Evolutionary conservation across 1,140 invertebrate species (phyloP).

Genomic region (Coptotermes formosanus): DNA sequence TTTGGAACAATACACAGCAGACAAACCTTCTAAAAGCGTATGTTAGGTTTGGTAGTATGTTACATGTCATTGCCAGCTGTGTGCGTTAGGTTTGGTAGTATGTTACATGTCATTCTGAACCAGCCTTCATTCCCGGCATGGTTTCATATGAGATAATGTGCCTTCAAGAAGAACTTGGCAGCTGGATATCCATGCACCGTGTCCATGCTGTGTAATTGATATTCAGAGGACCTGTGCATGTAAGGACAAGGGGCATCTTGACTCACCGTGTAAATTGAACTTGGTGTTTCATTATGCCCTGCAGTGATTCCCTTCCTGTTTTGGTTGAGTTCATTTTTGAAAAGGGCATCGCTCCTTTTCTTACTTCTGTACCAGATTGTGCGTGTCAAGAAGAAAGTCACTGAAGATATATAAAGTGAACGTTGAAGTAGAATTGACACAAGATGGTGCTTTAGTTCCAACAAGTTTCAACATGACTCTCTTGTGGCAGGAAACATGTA

Average conservation of each 20-base stretch:
- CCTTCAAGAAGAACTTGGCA: not conserved
- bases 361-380: slow-evolving; percentile 1
- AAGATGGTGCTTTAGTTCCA: slow-evolving; percentile 10
- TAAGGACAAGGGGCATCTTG: not conserved
- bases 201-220: not conserved
- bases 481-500: slow-evolving; percentile 13
- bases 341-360: not conserved
- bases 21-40: not conserved
- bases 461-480: slow-evolving; percentile 17
- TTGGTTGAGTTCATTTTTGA: not conserved
- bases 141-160: slow-evolving; percentile 3
- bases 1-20: not conserved
- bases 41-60: not conserved
- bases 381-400: not conserved
- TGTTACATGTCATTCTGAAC: slow-evolving; percentile 9
- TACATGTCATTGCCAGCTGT: not conserved
- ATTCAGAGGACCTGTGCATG: not conserved
- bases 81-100: not conserved
- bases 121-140: not conserved
- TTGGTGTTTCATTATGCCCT: slow-evolving; percentile 1
- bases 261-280: not conserved
- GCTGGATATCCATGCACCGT: not conserved
- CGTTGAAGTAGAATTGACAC: not conserved
- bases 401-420: not conserved
- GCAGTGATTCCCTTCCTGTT: not conserved